Evolutionary conservation across 2,797 vertebrate genomes (phyloP).

Genomic region (Trachurus trachurus): DNA sequence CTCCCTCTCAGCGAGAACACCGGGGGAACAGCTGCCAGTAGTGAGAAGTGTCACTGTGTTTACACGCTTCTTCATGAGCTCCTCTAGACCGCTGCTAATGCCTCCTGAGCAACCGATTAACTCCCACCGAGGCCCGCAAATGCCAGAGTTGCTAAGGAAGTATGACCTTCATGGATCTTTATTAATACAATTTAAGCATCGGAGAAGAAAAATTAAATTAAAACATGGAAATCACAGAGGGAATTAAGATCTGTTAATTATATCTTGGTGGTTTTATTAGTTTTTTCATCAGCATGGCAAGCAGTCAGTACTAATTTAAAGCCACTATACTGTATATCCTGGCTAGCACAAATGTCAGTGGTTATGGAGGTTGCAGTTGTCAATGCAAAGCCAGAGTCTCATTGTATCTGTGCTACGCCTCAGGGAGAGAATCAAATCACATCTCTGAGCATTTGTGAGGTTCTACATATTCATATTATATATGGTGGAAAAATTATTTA

Average conservation of each 20-base stretch:
- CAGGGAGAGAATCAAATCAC: constrained; percentile 18
- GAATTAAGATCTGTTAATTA: constrained; percentile 59
- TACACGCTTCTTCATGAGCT: constrained; percentile 53
- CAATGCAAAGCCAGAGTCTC: constrained; percentile 32
- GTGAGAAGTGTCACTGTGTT: constrained; percentile 58
- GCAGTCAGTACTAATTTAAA: constrained; percentile 8
- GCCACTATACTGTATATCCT: constrained; percentile 5
- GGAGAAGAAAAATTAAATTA: background rate
- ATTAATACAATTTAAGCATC: constrained; percentile 48
- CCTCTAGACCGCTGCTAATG: constrained; percentile 48
- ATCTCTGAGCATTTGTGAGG: background rate
- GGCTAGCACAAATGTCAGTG: constrained; percentile 11
- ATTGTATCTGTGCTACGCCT: constrained; percentile 30
- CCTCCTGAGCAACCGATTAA: constrained; percentile 48
- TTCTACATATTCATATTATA: constrained; percentile 31
- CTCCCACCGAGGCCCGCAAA: constrained; percentile 47
- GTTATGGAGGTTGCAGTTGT: constrained; percentile 11
- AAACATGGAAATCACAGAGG: constrained; percentile 11
- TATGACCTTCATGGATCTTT: constrained; percentile 44
- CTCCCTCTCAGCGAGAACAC: constrained; percentile 32
- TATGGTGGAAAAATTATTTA: constrained; percentile 1
- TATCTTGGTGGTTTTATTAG: constrained; percentile 50
- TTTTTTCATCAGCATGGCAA: constrained; percentile 32
- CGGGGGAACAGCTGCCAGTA: constrained; percentile 48
- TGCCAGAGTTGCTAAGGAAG: constrained; percentile 17